Conservation (phyloP, 2,888 invertebrate genomes). For the Clitarchus hookeri region DNA sequence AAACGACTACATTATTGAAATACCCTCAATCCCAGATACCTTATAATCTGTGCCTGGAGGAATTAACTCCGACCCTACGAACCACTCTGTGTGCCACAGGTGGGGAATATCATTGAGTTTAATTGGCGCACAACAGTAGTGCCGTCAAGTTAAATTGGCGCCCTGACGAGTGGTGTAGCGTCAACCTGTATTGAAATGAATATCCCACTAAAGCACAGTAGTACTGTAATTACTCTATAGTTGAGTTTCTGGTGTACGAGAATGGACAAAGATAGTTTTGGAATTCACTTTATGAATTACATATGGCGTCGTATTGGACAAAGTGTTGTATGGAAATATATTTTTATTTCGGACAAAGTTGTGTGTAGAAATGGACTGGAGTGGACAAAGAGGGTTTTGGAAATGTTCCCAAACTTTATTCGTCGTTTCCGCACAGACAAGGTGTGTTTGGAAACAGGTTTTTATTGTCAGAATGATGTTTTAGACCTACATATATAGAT, state of each 20-base stretch:
- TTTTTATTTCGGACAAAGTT: neutral
- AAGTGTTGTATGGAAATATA: neutral
- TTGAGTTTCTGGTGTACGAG: neutral
- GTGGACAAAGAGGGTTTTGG: neutral
- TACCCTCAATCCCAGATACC: too few species aligned
- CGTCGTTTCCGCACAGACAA: neutral
- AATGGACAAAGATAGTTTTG: neutral
- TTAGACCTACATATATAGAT: neutral
- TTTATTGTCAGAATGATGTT: neutral
- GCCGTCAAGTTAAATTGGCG: too few species aligned
- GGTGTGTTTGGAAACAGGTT: neutral
- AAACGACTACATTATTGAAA: too few species aligned
- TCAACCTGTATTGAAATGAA: neutral
- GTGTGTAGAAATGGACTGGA: neutral
- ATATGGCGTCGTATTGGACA: neutral
- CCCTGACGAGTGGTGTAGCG: too few species aligned
- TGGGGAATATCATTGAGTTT: too few species aligned
- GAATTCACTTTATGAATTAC: neutral
- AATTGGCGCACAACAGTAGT: too few species aligned
- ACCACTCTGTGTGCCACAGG: too few species aligned
- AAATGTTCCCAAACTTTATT: neutral
- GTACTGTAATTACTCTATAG: neutral
- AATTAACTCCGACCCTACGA: too few species aligned
- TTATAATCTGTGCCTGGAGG: too few species aligned
- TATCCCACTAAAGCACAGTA: neutral